Percentiles rank a stretch among this genome's conserved stretches.
Conservation (phyloP, 2,797 vertebrate species). For the Falco columbarius region DNA sequence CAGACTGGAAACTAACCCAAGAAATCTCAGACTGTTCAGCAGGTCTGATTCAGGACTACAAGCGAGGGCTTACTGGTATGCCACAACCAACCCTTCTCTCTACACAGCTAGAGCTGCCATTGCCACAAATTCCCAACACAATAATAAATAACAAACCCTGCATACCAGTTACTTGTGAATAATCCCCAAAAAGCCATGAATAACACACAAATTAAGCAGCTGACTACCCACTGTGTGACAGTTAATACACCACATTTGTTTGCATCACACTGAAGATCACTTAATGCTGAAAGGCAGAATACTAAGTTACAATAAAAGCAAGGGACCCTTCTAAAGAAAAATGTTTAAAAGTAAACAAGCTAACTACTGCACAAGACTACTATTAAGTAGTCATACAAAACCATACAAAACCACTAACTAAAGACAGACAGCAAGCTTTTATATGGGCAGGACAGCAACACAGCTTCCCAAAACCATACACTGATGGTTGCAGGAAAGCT, state of each 20-base stretch:
- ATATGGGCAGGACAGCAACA: not conserved
- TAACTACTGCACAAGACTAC: not conserved
- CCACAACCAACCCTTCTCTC: not conserved
- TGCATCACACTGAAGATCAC: not conserved
- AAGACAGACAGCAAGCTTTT: not conserved
- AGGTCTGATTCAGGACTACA: not conserved
- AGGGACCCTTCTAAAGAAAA: not conserved
- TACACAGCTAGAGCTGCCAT: not conserved
- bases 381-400: not conserved
- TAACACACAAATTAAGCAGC: not conserved
- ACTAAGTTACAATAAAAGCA: conserved; percentile 25
- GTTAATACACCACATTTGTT: not conserved
- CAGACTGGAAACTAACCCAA: not conserved
- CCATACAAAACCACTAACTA: not conserved
- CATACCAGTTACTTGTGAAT: not conserved
- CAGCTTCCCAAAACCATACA: rapidly evolving
- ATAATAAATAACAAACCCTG: not conserved
- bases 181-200: not conserved
- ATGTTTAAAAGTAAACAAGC: not conserved
- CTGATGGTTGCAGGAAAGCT: not conserved
- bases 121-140: not conserved
- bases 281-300: not conserved
- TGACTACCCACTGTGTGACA: not conserved
- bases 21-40: not conserved
- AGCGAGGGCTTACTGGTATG: not conserved